Evolutionary conservation across 2,888 invertebrate species (phyloP), one percentile per base, ranked within the genome.

Genomic region (Liposcelis brunnea): DNA sequence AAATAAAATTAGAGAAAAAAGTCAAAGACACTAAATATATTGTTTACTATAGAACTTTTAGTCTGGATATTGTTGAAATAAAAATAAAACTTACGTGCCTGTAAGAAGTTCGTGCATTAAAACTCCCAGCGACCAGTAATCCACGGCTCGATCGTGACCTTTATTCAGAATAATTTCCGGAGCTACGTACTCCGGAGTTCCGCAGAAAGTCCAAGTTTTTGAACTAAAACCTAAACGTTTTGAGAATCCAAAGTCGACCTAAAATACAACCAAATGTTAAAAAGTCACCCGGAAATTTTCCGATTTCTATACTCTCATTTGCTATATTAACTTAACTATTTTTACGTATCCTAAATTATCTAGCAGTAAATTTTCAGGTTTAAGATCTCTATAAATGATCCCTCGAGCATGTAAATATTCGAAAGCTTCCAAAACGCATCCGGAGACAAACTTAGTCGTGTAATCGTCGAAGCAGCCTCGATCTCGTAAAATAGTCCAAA

Each of bases 151-250:
- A 56, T 80, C 79, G 56, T 80, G 79, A 2, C 79, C 79, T 56
- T 75, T 76, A 61, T 79, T 80, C 40, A 80, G 61, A 51, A 80
- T 79, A 26, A 78, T 74, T 62, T 79, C 71, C 0, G 71, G 71
- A 0, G 70, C 67, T 2, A 70, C 69, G 51, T 71, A 71, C 51
- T 77, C 72, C 0, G 78, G 77, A 0, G 78, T 79, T 2, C 80
- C 79, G 58, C 79, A 80, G 60, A 80, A 80, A 1, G 79, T 80
- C 79, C 79, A 80, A 1, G 79, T 80, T 57, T 78, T 77, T 38
- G 50, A 65, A 45, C 75, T 75, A 48, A 67, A 66, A 1, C 72
- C 71, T 33, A 80, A 61, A 50, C 71, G 63, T 60, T 80, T 79
- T 7, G 77, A 73, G 58, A 79, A 79, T 1, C 79, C 78, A 58